Evolutionary conservation across 2,113 vertebrate species (phyloP).

Genomic region (Nestor notabilis): DNA sequence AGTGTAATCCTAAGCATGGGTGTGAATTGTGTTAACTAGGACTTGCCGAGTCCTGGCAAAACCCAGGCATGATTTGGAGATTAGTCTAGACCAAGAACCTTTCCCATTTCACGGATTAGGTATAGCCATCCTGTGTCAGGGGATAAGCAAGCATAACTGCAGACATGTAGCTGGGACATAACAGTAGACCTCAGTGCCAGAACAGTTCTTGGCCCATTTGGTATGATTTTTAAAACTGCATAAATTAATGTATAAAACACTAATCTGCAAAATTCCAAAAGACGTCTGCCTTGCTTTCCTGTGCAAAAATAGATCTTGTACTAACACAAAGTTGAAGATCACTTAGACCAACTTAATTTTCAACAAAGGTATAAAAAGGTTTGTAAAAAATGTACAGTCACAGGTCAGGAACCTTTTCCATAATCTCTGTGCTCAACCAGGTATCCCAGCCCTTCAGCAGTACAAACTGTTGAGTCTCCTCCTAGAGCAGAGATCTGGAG

Average conservation of each 20-base stretch:
- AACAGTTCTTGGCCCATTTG: neutral
- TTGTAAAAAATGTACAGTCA: neutral
- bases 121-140: neutral
- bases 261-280: neutral
- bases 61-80: fast-evolving
- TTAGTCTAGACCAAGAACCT: neutral
- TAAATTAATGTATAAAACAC: neutral
- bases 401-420: neutral
- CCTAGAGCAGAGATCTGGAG: neutral
- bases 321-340: neutral
- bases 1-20: neutral
- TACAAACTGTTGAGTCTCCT: neutral
- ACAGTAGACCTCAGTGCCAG: neutral
- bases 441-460: neutral
- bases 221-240: neutral
- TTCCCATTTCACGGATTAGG: neutral
- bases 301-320: neutral
- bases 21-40: neutral
- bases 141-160: neutral
- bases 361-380: neutral
- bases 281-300: neutral
- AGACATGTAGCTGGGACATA: neutral
- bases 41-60: neutral
- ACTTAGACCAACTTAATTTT: neutral
- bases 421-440: fast-evolving